Evolutionary conservation across 2,888 invertebrate genomes (phyloP).

Genomic region (Athalia cordata): DNA sequence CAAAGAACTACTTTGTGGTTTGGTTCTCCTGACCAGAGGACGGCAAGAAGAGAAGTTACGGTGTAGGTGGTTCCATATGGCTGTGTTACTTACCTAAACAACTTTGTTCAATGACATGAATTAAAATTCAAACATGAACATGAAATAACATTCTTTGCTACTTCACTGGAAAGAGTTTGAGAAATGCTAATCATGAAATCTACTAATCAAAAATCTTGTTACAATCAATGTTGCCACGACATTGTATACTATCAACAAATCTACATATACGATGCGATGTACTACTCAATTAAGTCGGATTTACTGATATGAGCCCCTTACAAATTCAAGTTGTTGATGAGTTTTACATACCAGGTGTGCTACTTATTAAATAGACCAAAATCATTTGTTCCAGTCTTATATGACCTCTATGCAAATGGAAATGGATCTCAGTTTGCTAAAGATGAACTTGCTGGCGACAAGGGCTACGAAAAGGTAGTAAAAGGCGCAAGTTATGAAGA

Average conservation of each 20-base stretch:
- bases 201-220: no score
- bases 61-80: conserved; percentile 76
- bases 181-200: no score
- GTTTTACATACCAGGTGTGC: not conserved
- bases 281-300: not conserved
- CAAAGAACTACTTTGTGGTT: conserved; percentile 88
- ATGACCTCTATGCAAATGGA: conserved; percentile 76
- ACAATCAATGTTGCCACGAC: no score
- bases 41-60: conserved; percentile 88
- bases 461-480: conserved; percentile 35
- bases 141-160: no score
- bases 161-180: no score
- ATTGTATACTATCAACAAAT: no score
- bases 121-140: no score
- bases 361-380: not conserved
- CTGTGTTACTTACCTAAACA: conserved; percentile 16
- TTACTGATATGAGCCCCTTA: not conserved
- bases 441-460: conserved; percentile 74
- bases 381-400: conserved; percentile 73
- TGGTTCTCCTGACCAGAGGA: conserved; percentile 91
- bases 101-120: no score
- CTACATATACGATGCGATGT: no score
- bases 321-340: conserved; percentile 2
- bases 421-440: conserved; percentile 72
- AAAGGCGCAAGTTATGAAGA: conserved; percentile 75